phyloP scores from a whole-genome alignment of 2,797 vertebrate genomes.

The Brachymystax lenok region DNA sequence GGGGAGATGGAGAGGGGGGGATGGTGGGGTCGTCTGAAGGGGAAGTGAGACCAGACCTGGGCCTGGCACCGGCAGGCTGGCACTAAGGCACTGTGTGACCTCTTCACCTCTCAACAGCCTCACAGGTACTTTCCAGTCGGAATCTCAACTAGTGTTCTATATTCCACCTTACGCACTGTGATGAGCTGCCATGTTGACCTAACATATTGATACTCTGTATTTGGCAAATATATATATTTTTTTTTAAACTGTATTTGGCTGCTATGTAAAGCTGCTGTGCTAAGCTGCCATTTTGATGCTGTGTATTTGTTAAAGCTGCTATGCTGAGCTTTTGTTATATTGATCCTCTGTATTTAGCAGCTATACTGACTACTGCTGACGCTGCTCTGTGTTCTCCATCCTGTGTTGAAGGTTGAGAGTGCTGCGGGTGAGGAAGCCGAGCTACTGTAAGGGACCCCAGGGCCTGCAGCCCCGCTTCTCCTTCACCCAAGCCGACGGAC shows the following conservation, averaged over 20 bases:
- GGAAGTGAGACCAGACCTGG: conserved; percentile 41
- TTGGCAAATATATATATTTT: no score
- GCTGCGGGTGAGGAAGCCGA: conserved; percentile 85
- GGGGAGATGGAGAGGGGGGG: background rate
- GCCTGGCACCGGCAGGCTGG: conserved; percentile 4
- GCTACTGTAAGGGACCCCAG: conserved; percentile 91
- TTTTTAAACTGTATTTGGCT: background rate
- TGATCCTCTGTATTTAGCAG: background rate
- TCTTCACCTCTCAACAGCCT: background rate
- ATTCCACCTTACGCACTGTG: background rate
- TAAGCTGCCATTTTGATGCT: no score
- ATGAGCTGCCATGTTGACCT: background rate
- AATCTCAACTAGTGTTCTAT: background rate
- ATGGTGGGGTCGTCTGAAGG: conserved; percentile 32
- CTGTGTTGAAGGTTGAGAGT: conserved; percentile 78
- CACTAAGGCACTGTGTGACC: no score
- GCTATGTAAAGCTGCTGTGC: no score
- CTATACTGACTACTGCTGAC: background rate
- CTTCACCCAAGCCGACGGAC: conserved; percentile 86
- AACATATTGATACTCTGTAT: background rate
- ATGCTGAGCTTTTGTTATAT: background rate
- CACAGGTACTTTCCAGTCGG: background rate
- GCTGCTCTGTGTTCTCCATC: no score
- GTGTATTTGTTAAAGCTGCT: no score
- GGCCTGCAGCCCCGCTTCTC: conserved; percentile 89